Conservation (phyloP, 1,140 invertebrate genomes). For the Aplysia californica region DNA sequence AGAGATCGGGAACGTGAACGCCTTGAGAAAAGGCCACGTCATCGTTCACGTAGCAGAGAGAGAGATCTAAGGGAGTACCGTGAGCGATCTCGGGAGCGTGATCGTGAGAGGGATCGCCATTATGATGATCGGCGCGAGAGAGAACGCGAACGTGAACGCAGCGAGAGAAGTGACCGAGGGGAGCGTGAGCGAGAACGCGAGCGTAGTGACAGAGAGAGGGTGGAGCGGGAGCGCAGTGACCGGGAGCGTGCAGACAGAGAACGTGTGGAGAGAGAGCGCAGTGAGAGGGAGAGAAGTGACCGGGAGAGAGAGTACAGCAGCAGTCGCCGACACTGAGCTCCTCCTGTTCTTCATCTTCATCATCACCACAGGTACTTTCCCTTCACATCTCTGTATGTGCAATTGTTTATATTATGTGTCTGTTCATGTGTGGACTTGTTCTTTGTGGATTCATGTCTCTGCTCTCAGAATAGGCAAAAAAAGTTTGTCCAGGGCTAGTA, state of each 20-base stretch:
- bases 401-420: neutral
- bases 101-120: constrained; percentile 63
- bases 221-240: constrained; percentile 38
- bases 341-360: neutral
- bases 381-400: neutral
- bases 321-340: constrained; percentile 12
- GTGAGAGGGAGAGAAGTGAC: constrained; percentile 35
- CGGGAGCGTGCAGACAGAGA: constrained; percentile 57
- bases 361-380: neutral
- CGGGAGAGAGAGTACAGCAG: constrained; percentile 55
- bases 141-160: constrained; percentile 76
- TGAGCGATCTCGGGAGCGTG: constrained; percentile 64
- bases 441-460: neutral
- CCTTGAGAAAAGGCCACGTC: constrained; percentile 65
- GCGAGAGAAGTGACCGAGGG: constrained; percentile 62
- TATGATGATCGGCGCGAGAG: constrained; percentile 70
- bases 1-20: constrained; percentile 76
- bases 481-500: neutral
- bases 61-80: constrained; percentile 55
- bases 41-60: constrained; percentile 63
- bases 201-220: constrained; percentile 54
- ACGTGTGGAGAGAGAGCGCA: constrained; percentile 60
- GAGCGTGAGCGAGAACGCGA: constrained; percentile 64
- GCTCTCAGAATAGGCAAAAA: neutral
- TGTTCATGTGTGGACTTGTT: neutral